Base-by-base conservation (phyloP, 2,888 invertebrate genomes). In the Gibbula magus region DNA sequence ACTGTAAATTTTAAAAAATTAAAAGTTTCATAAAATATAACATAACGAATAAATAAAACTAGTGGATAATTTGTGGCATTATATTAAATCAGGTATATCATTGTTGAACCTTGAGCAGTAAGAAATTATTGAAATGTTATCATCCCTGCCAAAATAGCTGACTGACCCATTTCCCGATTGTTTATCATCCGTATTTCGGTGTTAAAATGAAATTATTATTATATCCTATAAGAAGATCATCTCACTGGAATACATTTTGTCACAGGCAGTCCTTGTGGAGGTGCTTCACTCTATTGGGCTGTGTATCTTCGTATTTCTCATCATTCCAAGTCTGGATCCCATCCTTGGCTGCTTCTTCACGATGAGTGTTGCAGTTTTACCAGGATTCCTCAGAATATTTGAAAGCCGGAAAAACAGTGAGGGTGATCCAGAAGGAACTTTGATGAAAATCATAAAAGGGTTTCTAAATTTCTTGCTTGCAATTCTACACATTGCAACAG, bases 321-420 rank as follows among this genome's bases (percentile, higher is more conserved):
- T 90, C 45, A 61, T 89, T 4, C 88, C 90, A 7, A 85, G 82
- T 76, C 79, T 88, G 78, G 89, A 88, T 45, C 88, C 89, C 10
- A 39, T 88, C 8, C 83, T 87, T 7, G 83, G 85, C 0, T 78
- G 79, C 3, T 73, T 88, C 20, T 53, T 88, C 0, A 82, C 83
- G 32, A 75, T 85, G 20, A 84, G 80, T 18, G 82, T 88, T 0
- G 85, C 81, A 4, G 53, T 84, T 1, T 54, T 87, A 4, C 89
- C 89, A 1, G 82, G 86, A 2, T 5, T 85, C 4, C 66, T 89
- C 0, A 85, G 86, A 52, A 56, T 86, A 18, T 52, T 83, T 7
- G 86, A 84, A 45, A 39, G 75, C 56, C 18, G 32, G 29, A n/a
- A 35, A 22, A 7, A 45, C 8, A 32, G 51, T 35, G 66, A 75